These are phyloP conservation scores for Acrobasis repandana DNA, from an alignment of 2,888 invertebrate genomes.

Conservation along the genomic window DNA sequence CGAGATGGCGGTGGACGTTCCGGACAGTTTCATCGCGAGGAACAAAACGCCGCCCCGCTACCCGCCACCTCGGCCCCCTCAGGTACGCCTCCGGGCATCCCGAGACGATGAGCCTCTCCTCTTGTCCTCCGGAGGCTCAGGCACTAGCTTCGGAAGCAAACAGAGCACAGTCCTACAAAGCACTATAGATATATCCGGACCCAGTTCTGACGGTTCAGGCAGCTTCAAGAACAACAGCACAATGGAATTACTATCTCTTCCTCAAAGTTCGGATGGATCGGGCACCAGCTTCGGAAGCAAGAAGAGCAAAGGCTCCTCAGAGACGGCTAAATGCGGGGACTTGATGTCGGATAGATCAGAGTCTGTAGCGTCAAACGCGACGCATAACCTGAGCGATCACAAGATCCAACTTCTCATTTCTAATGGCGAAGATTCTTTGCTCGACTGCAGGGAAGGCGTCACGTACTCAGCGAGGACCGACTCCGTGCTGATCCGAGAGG, in stretches of 20 bases:
- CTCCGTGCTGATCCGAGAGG: constrained; percentile 75
- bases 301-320: constrained; percentile 70
- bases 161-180: constrained; percentile 69
- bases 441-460: constrained; percentile 73
- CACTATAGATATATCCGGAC: constrained; percentile 60
- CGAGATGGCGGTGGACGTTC: constrained; percentile 99
- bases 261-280: constrained; percentile 74
- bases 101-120: constrained; percentile 78
- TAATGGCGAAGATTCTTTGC: constrained; percentile 73
- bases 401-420: constrained; percentile 74
- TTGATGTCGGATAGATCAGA: constrained; percentile 59
- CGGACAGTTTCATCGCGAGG: constrained; percentile 95
- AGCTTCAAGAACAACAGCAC: constrained; percentile 72
- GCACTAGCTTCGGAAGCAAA: constrained; percentile 75
- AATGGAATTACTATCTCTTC: constrained; percentile 66
- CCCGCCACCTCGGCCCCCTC: constrained; percentile 90
- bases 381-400: constrained; percentile 66
- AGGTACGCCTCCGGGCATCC: constrained; percentile 80
- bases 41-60: constrained; percentile 96
- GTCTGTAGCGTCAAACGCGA: constrained; percentile 60
- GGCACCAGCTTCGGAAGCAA: constrained; percentile 70
- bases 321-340: constrained; percentile 74
- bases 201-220: constrained; percentile 68
- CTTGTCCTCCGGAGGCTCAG: constrained; percentile 70
- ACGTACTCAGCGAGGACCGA: constrained; percentile 78